Conservation (phyloP, 2,113 vertebrate genomes). For the Gopherus evgoodei region DNA sequence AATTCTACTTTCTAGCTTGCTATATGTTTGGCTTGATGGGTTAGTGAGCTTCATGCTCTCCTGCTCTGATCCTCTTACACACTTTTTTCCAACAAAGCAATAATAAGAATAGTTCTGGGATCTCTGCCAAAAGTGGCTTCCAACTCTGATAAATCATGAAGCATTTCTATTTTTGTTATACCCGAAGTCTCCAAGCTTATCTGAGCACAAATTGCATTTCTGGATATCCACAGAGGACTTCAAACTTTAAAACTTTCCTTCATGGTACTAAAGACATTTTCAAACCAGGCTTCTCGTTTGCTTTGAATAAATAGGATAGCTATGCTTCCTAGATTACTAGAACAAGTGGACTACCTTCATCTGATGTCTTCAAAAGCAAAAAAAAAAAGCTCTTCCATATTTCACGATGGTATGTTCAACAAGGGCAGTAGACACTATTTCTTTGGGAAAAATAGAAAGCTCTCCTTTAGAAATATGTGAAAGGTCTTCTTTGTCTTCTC, state of each 20-base stretch:
- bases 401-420: background rate
- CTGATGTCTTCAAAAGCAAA: conserved; percentile 9
- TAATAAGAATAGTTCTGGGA: conserved; percentile 49
- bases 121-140: conserved; percentile 49
- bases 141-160: conserved; percentile 27
- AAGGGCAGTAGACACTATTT: background rate
- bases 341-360: conserved; percentile 5
- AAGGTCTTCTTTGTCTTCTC: background rate
- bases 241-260: conserved; percentile 24
- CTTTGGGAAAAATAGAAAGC: background rate
- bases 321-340: background rate
- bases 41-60: conserved; percentile 44
- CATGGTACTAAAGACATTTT: background rate
- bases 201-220: conserved; percentile 4
- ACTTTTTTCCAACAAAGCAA: conserved; percentile 50
- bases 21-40: background rate
- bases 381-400: background rate
- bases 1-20: conserved; percentile 29
- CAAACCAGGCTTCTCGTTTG: conserved; percentile 1
- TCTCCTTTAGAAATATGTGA: background rate
- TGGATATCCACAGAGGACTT: background rate
- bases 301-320: conserved; percentile 11
- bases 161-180: conserved; percentile 26
- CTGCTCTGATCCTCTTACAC: conserved; percentile 5
- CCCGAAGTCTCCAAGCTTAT: conserved; percentile 1